Evolutionary conservation across 2,888 invertebrate genomes (phyloP).

Genomic region (Linnaemya tessellans): DNA sequence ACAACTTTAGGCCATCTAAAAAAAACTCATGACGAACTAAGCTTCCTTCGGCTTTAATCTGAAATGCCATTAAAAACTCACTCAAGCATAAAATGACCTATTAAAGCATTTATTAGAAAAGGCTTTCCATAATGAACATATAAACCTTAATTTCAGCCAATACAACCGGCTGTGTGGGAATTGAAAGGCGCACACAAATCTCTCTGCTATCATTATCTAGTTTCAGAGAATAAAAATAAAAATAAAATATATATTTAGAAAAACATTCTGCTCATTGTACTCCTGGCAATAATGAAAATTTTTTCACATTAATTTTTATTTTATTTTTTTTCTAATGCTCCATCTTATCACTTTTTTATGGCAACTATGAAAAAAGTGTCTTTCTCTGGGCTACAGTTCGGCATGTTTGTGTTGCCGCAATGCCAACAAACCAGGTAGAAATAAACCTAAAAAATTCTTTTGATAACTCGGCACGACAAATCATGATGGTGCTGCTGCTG

Average conservation of each 20-base stretch:
- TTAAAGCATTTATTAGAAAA: background rate
- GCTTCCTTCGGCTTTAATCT: too few species aligned
- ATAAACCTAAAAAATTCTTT: constrained; percentile 16
- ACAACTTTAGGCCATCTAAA: too few species aligned
- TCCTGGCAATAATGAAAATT: constrained; percentile 52
- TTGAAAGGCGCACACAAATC: constrained; percentile 2
- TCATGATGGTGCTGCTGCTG: constrained; percentile 26
- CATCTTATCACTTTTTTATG: constrained; percentile 5
- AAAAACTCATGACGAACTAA: too few species aligned
- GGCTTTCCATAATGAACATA: background rate
- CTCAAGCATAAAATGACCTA: constrained; percentile 22
- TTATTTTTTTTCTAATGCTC: background rate
- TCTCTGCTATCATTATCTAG: constrained; percentile 42
- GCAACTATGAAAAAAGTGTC: background rate
- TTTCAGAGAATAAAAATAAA: background rate
- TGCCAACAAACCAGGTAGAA: constrained; percentile 25
- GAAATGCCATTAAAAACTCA: background rate
- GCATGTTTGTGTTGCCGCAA: constrained; percentile 8
- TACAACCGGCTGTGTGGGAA: background rate
- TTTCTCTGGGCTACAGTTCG: constrained; percentile 5
- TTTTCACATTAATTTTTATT: constrained; percentile 14
- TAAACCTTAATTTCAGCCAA: constrained; percentile 6
- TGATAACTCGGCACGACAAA: constrained; percentile 27
- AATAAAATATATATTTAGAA: background rate
- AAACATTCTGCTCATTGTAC: constrained; percentile 44